Conservation (phyloP, 1,140 invertebrate genomes). For the silkworm (Bombyx mori) region ASM3026992v2 NC_085133.1:7752501-7753000, state of each 20-base stretch:
- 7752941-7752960: too few species aligned
- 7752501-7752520: too few species aligned
- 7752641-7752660: conserved; percentile 52
- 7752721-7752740: conserved; percentile 25
- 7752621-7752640: conserved; percentile 57
- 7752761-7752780: conserved; percentile 49
- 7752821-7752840: conserved; percentile 17
- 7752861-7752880: background rate
- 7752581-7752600: too few species aligned
- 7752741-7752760: conserved; percentile 50
- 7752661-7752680: conserved; percentile 46
- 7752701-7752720: conserved; percentile 41
- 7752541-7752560: too few species aligned
- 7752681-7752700: conserved; percentile 53
- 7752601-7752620: too few species aligned
- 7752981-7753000: conserved; percentile 2
- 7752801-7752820: conserved; percentile 28
- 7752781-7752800: conserved; percentile 27
- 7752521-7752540: too few species aligned
- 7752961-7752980: too few species aligned
- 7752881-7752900: background rate
- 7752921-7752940: too few species aligned
- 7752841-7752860: background rate
- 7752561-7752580: too few species aligned
- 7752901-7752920: too few species aligned